Percentiles rank a stretch among this genome's conserved stretches.
Evolutionary conservation across 2,113 vertebrate genomes (phyloP).

Genomic region (Regulus satrapa): DNA sequence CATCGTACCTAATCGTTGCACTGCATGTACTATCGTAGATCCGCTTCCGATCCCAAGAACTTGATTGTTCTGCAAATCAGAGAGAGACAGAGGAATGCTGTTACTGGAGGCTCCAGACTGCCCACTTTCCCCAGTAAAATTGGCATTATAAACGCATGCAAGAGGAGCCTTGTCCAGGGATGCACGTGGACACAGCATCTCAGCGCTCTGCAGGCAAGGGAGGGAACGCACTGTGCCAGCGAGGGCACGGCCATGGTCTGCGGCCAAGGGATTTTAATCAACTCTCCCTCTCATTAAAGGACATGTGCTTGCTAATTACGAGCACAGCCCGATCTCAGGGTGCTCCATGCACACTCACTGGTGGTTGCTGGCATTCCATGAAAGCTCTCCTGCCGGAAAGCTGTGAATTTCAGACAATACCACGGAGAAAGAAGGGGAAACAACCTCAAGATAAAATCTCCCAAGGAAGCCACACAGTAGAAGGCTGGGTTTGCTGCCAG

Average conservation of each 20-base stretch:
- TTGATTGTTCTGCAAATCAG: conserved; percentile 85
- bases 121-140: background rate
- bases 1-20: conserved; percentile 87
- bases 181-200: background rate
- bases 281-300: background rate
- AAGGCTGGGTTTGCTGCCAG: conserved; percentile 1
- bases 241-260: background rate
- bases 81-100: background rate
- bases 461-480: conserved; percentile 13
- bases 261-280: background rate
- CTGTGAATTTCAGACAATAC: conserved; percentile 4
- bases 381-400: background rate
- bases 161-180: background rate
- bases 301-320: background rate
- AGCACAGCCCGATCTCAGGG: background rate
- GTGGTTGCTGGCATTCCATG: background rate
- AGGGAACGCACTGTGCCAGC: background rate
- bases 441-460: conserved; percentile 44
- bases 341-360: background rate
- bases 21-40: conserved; percentile 93
- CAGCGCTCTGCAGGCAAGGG: background rate
- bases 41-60: conserved; percentile 94
- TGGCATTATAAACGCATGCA: background rate
- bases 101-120: background rate
- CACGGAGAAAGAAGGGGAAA: conserved; percentile 18